A percentile compares a stretch with the other conserved stretches of the same genome.
phyloP scores from a whole-genome alignment of 2,797 vertebrate genomes.

The Luscinia megarhynchos region DNA sequence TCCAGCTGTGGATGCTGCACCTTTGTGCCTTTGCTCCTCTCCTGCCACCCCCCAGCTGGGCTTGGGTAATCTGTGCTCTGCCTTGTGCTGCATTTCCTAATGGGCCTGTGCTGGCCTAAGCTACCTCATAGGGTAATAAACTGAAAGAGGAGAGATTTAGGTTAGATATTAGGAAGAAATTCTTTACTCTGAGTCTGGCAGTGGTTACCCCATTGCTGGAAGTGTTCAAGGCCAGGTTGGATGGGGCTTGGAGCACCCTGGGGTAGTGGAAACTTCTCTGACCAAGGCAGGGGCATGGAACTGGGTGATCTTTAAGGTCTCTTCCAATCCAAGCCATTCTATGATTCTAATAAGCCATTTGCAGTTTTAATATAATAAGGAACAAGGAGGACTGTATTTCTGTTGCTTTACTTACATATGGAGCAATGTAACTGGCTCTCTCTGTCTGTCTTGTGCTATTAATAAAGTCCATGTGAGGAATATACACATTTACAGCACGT shows the following conservation, averaged over 20 bases:
- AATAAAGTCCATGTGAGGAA: constrained; percentile 57
- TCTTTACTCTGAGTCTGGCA: neutral
- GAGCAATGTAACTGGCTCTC: neutral
- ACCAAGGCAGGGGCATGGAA: neutral
- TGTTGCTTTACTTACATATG: neutral
- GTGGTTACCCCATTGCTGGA: neutral
- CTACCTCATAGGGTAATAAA: neutral
- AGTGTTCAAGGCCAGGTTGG: neutral
- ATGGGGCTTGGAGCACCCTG: neutral
- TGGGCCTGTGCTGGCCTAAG: neutral
- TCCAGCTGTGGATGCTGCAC: neutral
- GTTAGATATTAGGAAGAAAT: neutral
- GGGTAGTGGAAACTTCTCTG: neutral
- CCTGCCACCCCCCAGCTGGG: neutral
- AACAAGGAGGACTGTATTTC: neutral
- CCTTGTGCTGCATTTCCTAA: neutral
- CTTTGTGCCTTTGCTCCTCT: neutral
- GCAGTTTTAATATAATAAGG: neutral
- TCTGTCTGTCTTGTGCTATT: constrained; percentile 24
- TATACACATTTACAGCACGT: neutral
- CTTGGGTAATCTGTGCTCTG: neutral
- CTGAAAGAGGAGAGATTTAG: neutral
- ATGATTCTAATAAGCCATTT: neutral
- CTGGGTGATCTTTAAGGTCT: neutral
- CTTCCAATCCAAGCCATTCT: neutral